Evolutionary conservation across 1,140 invertebrate genomes (phyloP).

Genomic region (Eupristina koningsbergeri): DNA sequence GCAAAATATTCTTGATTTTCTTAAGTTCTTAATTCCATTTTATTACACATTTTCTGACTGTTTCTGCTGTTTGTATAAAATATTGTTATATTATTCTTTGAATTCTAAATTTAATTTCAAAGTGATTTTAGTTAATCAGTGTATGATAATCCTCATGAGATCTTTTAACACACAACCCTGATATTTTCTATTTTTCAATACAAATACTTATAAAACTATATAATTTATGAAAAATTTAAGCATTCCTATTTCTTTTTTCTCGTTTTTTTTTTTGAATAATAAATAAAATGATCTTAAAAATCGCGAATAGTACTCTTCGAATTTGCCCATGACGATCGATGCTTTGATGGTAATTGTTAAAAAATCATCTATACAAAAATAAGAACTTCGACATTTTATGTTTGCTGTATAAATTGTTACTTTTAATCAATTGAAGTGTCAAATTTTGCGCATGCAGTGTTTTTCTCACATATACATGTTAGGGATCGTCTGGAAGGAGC

Average conservation of each 20-base stretch:
- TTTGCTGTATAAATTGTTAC: conserved; percentile 12
- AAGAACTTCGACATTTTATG: conserved; percentile 8
- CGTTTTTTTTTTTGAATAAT: conserved; percentile 47
- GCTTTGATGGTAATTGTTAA: conserved; percentile 47
- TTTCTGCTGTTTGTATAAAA: conserved; percentile 49
- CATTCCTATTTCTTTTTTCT: conserved; percentile 33
- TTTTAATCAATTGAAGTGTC: conserved; percentile 32
- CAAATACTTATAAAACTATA: conserved; percentile 27
- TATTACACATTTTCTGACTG: conserved; percentile 53
- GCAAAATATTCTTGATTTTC: conserved; percentile 47
- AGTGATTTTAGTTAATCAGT: conserved; percentile 17
- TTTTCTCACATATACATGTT: conserved; percentile 37
- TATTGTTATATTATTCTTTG: conserved; percentile 52
- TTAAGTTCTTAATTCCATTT: conserved; percentile 51
- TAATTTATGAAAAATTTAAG: conserved; percentile 31
- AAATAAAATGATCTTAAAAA: conserved; percentile 47
- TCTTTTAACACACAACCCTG: conserved; percentile 40
- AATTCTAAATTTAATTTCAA: conserved; percentile 47
- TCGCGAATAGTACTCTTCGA: conserved; percentile 34
- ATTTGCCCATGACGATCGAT: conserved; percentile 47
- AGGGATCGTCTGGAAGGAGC: conserved; percentile 38
- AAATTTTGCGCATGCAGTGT: conserved; percentile 48
- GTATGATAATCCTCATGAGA: conserved; percentile 24
- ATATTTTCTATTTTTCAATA: conserved; percentile 36
- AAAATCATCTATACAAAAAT: conserved; percentile 6